Conservation (phyloP, 2,888 invertebrate species). For the Smittia sp. region DNA sequence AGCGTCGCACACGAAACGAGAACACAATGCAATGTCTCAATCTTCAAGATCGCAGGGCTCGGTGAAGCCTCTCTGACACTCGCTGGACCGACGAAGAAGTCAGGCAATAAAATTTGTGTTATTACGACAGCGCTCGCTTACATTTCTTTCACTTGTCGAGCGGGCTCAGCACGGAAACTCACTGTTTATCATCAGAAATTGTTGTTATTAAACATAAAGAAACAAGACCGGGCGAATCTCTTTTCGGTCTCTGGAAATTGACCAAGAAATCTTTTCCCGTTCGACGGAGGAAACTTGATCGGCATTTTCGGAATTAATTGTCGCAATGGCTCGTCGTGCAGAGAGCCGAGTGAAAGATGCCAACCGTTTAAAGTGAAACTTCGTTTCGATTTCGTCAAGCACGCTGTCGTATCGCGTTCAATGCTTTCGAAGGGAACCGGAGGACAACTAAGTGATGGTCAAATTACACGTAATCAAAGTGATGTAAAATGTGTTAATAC, state of each 20-base stretch:
- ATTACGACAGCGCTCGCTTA: not conserved
- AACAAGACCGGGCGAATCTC: not conserved
- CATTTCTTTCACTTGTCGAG: not conserved
- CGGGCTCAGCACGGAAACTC: not conserved
- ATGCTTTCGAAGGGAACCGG: not conserved
- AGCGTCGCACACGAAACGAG: not conserved
- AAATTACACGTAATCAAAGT: slow-evolving; percentile 22
- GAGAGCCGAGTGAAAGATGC: slow-evolving; percentile 14
- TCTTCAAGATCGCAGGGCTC: not conserved
- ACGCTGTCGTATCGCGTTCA: not conserved
- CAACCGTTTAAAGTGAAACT: slow-evolving; percentile 10
- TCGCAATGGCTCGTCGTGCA: not conserved
- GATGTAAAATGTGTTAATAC: slow-evolving; percentile 27
- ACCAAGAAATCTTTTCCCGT: not conserved
- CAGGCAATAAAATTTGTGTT: not conserved
- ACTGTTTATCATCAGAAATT: slow-evolving; percentile 39
- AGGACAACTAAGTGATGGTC: not conserved
- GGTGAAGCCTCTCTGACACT: not conserved
- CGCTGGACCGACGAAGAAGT: not conserved
- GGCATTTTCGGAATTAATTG: slow-evolving; percentile 11
- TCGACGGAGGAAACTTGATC: not conserved
- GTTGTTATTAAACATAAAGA: slow-evolving; percentile 14
- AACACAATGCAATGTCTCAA: slow-evolving; percentile 28
- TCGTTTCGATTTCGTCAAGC: not conserved
- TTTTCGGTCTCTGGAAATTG: not conserved